Percentiles rank a stretch among this genome's conserved stretches.
Conservation (phyloP, 2,113 vertebrate genomes). For the Xenopus tropicalis region DNA sequence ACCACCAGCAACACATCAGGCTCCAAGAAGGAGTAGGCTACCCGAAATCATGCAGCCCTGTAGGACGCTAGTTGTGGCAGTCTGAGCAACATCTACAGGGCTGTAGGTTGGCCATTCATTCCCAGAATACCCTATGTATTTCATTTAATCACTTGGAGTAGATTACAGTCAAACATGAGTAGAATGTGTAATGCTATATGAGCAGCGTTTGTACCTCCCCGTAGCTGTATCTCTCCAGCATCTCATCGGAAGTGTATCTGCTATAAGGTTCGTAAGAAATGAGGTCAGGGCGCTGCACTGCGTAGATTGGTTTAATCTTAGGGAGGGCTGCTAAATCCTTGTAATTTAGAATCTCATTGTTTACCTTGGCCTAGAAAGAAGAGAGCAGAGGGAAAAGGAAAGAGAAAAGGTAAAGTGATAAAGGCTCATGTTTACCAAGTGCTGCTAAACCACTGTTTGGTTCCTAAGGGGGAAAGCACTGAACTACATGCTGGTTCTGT, state of each 20-base stretch:
- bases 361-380: constrained; percentile 93
- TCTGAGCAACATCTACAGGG: too few species aligned
- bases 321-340: constrained; percentile 98
- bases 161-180: too few species aligned
- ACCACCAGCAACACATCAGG: too few species aligned
- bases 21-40: too few species aligned
- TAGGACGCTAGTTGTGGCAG: too few species aligned
- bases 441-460: background rate
- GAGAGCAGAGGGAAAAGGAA: constrained; percentile 51
- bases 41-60: too few species aligned
- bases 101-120: too few species aligned
- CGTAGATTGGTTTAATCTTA: constrained; percentile 98
- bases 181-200: too few species aligned
- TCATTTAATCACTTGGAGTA: too few species aligned
- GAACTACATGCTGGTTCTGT: too few species aligned
- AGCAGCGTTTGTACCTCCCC: constrained; percentile 82
- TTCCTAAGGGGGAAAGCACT: background rate
- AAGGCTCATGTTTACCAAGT: constrained; percentile 22
- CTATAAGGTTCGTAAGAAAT: constrained; percentile 91
- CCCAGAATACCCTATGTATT: too few species aligned
- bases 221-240: constrained; percentile 93
- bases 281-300: constrained; percentile 94
- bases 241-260: constrained; percentile 94
- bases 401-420: constrained; percentile 29
- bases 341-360: constrained; percentile 98